Evolutionary conservation across 2,888 invertebrate species (phyloP), one percentile per base, ranked within the genome.

Genomic region (Macaria liturata): DNA sequence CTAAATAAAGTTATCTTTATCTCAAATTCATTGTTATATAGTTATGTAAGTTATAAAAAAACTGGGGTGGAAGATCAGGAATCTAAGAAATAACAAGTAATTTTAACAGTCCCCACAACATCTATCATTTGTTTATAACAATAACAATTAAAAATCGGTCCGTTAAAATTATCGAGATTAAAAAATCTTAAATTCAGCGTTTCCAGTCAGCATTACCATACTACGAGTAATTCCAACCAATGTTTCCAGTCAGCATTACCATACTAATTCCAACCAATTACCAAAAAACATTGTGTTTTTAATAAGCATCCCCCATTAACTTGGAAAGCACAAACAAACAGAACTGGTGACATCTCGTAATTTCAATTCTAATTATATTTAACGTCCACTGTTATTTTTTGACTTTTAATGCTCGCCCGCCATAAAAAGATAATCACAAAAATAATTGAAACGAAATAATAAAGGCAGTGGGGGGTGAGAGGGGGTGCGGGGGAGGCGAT

Each of bases 371-470:
- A 89, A 90, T 91, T 89, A 90, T 84, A 68, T 86, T 88, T 90
- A 90, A 91, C 87, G 87, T 83, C 83, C 79, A 81, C 82, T 84
- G 86, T 87, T 88, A 86, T 90, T 91, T 90, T 91, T 90, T 86
- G 85, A 88, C 86, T 88, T 90, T 90, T 89, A 90, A 91, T 90
- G 89, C 83, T 78, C 78, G 77, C 81, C 80, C 78, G 87, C 89
- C 87, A 88, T 91, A 91, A 91, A 91, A 91, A 91, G 90, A 91
- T 91, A 91, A 91, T 91, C 90, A 91, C 88, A 84, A 91, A 91
- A 90, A 91, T 91, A 91, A 91, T 91, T 91, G 90, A 91, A 91
- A 90, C 90, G 91, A 91, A 91, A 91, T 91, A 90, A 90, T 91
- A 88, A 88, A 89, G 84, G 86, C 72, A 69, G 72, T 67, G 80